Base-by-base conservation (phyloP, 1,140 invertebrate species). In the Heliconius nattereri region DNA sequence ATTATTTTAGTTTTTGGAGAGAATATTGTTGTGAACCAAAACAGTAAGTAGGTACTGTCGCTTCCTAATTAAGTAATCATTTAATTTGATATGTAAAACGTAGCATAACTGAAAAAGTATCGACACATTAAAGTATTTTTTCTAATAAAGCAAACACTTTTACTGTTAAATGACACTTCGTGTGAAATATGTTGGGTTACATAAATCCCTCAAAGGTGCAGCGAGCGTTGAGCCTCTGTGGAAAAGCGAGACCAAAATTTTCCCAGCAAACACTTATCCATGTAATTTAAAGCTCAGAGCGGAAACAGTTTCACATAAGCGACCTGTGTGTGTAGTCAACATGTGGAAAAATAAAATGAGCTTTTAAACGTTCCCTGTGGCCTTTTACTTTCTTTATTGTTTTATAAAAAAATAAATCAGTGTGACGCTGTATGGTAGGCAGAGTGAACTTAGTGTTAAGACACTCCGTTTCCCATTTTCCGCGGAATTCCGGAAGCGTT, bases 281-380 rank as follows among this genome's bases (percentile, higher is more conserved):
- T 76, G 45, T 71, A 71, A 70, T 76, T 76, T 76, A 13, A 37
- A 23, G 32, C 35, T 75, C 26, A 40, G 60, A 66, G n/a, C 54
- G 37, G 40, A 23, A 74, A 74, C 45, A 29, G 45, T 49, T 74
- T 19, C 29, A 37, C 37, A 40, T 37, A 72, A 71, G 29, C 70
- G 70, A 32, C 29, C 16, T 72, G 0, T 11, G 40, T 45, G 40
- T 45, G 29, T 75, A 54, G 32, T 26, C 7, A 37, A n/a, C 45
- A 45, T 32, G 45, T 75, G 54, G 23, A 75, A 57, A 75, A 74
- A 37, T 37, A 72, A 72, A 72, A 72, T 40, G 71, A 72, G 71
- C n/a, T 40, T 72, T 72, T 72, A 23, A 37, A 72, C 16, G 71
- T 1, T 32, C 2, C 71, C 20, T 40, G 40, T 72, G 29, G 7